These are phyloP conservation scores for Clarias platycephalus DNA, from an alignment of 2,797 vertebrate genomes.

Conservation along the genomic window DNA sequence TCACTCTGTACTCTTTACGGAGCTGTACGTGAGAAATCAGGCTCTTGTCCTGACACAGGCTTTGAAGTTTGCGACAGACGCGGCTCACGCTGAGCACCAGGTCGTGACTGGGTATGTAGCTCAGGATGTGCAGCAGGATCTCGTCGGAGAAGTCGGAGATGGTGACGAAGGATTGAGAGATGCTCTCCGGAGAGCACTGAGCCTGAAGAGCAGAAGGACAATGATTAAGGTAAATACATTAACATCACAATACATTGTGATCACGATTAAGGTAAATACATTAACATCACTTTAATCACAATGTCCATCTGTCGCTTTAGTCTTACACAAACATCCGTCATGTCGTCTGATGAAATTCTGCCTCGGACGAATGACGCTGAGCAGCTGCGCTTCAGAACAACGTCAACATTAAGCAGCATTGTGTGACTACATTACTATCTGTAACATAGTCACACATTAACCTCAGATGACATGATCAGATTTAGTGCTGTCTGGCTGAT, in stretches of 20 bases:
- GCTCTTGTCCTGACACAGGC: slow-evolving; percentile 88
- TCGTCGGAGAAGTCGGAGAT: slow-evolving; percentile 92
- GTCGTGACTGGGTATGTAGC: slow-evolving; percentile 85
- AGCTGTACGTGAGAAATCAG: slow-evolving; percentile 83
- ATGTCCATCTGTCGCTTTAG: neutral
- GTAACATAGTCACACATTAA: no score
- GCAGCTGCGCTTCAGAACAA: no score
- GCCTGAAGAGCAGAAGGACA: neutral
- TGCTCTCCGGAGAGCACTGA: slow-evolving; percentile 50
- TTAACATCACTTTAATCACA: neutral
- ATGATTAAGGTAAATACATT: neutral
- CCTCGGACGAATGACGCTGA: no score
- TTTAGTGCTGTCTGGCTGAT: neutral
- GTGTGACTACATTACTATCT: no score
- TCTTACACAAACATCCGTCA: neutral
- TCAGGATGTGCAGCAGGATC: slow-evolving; percentile 90
- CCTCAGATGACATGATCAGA: no score
- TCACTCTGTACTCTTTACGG: slow-evolving; percentile 87
- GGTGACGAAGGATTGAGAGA: slow-evolving; percentile 69
- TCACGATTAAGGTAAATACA: neutral
- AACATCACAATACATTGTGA: neutral
- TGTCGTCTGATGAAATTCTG: no score
- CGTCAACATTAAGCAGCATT: no score
- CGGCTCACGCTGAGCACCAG: slow-evolving; percentile 83
- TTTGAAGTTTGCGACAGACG: slow-evolving; percentile 84